phyloP scores from a whole-genome alignment of 64 coral and sea anemone species.

The Acropora yongei region DNA sequence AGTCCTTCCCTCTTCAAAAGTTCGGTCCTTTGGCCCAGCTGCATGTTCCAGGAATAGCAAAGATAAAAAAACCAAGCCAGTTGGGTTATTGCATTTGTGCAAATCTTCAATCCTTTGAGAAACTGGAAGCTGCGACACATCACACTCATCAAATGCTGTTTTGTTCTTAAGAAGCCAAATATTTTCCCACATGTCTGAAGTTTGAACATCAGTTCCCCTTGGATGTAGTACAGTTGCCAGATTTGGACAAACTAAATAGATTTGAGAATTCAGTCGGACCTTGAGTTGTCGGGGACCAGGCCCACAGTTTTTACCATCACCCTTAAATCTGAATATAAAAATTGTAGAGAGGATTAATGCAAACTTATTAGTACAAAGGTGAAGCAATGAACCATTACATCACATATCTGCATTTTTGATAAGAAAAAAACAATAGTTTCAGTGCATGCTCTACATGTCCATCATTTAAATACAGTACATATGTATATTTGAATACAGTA shows the following conservation, averaged over 20 bases:
- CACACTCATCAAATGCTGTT: background rate
- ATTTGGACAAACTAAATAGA: slow-evolving; percentile 45
- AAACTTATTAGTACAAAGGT: too few relatives aligned
- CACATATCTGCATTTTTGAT: too few relatives aligned
- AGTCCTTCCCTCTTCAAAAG: background rate
- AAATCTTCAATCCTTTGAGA: too few relatives aligned
- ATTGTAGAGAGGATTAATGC: too few relatives aligned
- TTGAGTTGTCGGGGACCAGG: background rate
- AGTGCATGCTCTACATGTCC: too few relatives aligned
- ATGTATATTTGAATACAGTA: too few relatives aligned
- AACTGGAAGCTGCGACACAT: background rate
- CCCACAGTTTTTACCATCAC: background rate
- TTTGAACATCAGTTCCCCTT: background rate
- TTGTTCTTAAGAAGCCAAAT: slow-evolving; percentile 5
- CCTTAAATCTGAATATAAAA: background rate
- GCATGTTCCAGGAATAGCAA: background rate
- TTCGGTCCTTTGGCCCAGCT: background rate
- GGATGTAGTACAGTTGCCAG: background rate
- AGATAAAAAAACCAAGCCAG: background rate
- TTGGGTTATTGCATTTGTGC: background rate
- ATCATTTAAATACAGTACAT: too few relatives aligned
- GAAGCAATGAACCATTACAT: too few relatives aligned
- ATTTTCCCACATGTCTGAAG: slow-evolving; percentile 26
- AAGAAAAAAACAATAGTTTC: too few relatives aligned
- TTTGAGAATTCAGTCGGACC: background rate